phyloP scores from a whole-genome alignment of 2,797 vertebrate species.

The Uromys caudimaculatus region DNA sequence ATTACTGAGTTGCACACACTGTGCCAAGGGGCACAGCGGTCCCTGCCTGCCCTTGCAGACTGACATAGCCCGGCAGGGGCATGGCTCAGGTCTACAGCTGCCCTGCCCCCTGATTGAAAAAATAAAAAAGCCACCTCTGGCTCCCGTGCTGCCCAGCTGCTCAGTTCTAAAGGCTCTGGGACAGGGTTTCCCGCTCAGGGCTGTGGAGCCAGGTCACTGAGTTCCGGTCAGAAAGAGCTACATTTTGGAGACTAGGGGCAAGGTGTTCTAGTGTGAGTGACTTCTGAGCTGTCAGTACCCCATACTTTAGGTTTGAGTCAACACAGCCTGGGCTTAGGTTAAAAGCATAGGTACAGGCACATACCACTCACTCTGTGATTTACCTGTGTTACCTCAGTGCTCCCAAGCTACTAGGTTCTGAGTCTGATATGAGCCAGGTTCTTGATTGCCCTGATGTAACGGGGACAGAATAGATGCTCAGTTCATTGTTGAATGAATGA shows the following conservation, averaged over 20 bases:
- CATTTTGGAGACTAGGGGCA: not conserved
- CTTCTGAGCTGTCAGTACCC: not conserved
- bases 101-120: not conserved
- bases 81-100: slow-evolving; percentile 62
- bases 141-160: not conserved
- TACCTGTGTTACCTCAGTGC: not conserved
- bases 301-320: not conserved
- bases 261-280: not conserved
- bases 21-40: slow-evolving; percentile 75
- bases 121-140: slow-evolving; percentile 47
- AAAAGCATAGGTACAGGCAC: not conserved
- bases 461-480: not conserved
- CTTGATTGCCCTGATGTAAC: not conserved
- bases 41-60: slow-evolving; percentile 75
- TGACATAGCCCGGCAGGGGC: slow-evolving; percentile 76
- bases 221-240: not conserved
- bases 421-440: not conserved
- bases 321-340: not conserved
- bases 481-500: not conserved
- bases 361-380: not conserved
- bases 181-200: not conserved
- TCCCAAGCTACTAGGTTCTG: not conserved
- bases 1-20: slow-evolving; percentile 81
- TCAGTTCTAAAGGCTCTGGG: not conserved
- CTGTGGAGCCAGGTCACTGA: not conserved